These are phyloP conservation scores for Cephus nigrinus DNA, from an alignment of 2,888 invertebrate genomes.

Conservation along the genomic window DNA sequence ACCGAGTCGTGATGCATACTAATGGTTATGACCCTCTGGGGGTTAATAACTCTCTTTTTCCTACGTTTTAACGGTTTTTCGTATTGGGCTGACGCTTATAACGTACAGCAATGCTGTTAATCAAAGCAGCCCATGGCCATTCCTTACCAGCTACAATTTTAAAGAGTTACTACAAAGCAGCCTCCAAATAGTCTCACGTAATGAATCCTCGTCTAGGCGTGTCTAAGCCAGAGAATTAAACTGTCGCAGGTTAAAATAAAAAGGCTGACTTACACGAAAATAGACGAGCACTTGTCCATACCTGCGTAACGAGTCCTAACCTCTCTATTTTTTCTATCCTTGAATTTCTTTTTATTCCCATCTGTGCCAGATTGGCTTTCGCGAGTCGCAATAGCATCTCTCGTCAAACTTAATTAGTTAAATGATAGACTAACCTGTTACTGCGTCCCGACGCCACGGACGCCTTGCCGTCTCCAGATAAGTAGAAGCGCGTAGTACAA, in stretches of 20 bases:
- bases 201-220: not conserved
- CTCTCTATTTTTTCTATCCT: not conserved
- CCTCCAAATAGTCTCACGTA: not conserved
- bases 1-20: not conserved
- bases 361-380: not conserved
- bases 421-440: not conserved
- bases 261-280: not conserved
- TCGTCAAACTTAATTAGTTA: not conserved
- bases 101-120: not conserved
- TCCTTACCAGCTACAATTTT: not conserved
- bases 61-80: not conserved
- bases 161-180: not conserved
- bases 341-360: not conserved
- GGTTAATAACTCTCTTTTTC: not conserved
- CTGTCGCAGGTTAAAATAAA: not conserved
- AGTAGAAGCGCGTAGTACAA: slow-evolving; percentile 19
- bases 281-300: not conserved
- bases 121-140: not conserved
- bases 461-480: slow-evolving; percentile 5
- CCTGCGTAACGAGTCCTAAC: not conserved
- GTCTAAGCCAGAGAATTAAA: not conserved
- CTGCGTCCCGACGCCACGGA: not conserved
- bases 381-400: not conserved
- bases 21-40: not conserved
- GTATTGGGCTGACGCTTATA: not conserved